A percentile compares a stretch with the other conserved stretches of the same genome.
These are phyloP conservation scores for Sapajus apella DNA, from an alignment of 2,113 vertebrate genomes.

Conservation along the genomic window DNA sequence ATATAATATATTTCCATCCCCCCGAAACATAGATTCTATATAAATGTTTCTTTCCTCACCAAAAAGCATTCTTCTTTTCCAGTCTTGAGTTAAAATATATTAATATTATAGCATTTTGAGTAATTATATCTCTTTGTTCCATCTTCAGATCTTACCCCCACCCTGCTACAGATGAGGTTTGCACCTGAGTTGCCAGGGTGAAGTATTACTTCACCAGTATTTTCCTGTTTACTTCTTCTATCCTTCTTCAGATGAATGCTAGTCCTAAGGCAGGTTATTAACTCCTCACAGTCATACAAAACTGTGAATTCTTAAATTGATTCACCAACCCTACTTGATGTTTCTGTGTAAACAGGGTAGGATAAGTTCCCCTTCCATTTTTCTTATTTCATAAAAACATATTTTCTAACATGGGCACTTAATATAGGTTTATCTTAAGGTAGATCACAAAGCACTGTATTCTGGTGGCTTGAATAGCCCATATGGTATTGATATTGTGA, in stretches of 20 bases:
- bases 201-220: background rate
- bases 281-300: background rate
- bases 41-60: background rate
- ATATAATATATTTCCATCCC: background rate
- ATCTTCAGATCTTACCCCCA: background rate
- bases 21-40: background rate
- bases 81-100: background rate
- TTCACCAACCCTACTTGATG: background rate
- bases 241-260: background rate
- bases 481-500: background rate
- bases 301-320: background rate
- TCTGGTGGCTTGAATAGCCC: background rate
- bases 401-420: background rate
- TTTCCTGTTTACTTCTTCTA: background rate
- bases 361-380: background rate
- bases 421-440: background rate
- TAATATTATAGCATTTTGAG: background rate
- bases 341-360: background rate
- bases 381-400: background rate
- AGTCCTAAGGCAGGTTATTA: background rate
- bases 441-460: background rate
- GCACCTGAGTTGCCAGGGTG: background rate
- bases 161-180: background rate
- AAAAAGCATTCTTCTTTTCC: background rate
- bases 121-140: background rate